These are phyloP conservation scores for Germaria angustata DNA, from an alignment of 2,888 invertebrate species.

Conservation along the genomic window DNA sequence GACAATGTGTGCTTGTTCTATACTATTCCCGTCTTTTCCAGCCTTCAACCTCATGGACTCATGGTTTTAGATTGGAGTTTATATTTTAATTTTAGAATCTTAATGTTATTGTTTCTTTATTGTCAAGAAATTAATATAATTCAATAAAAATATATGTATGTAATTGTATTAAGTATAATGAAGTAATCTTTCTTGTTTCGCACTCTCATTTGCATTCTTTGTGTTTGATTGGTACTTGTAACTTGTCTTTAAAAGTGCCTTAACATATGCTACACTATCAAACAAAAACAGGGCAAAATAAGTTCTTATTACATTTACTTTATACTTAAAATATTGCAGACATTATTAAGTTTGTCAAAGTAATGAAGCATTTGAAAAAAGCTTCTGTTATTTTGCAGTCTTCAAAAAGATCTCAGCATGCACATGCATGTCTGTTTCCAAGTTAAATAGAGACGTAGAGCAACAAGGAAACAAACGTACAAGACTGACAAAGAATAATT, in stretches of 20 bases:
- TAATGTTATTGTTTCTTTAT: too few relatives aligned
- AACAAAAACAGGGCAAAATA: too few relatives aligned
- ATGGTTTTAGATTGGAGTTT: too few relatives aligned
- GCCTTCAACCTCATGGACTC: too few relatives aligned
- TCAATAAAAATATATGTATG: too few relatives aligned
- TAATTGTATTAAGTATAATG: neutral
- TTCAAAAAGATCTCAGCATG: neutral
- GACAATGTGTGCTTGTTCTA: too few relatives aligned
- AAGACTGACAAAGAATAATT: neutral
- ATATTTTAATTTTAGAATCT: too few relatives aligned
- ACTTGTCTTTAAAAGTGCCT: neutral
- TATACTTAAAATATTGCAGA: constrained; percentile 21
- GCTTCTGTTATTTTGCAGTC: neutral
- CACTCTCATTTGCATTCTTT: neutral
- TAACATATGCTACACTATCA: constrained; percentile 23
- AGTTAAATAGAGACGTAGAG: neutral
- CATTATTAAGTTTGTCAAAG: constrained; percentile 46
- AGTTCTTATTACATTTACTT: too few relatives aligned
- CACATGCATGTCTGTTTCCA: neutral
- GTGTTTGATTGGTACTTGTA: neutral
- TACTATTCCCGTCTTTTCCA: too few relatives aligned
- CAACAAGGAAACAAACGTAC: neutral
- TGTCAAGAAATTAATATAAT: neutral
- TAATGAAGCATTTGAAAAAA: constrained; percentile 39
- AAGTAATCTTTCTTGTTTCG: neutral